Evolutionary conservation across 2,888 invertebrate genomes (phyloP).

Genomic region (Cantharis nigra): DNA sequence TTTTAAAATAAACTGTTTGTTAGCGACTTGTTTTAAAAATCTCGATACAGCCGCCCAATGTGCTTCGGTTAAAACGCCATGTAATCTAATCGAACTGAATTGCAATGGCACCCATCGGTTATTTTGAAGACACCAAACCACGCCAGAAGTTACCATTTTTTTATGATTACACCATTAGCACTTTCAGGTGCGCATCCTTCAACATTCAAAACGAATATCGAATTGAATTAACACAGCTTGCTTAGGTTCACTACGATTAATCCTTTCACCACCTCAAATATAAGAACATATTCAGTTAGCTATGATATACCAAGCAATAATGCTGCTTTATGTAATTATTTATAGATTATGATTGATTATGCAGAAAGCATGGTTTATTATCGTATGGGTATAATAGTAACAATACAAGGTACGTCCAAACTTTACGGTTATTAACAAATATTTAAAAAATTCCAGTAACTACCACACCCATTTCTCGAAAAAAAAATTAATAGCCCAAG

Average conservation of each 20-base stretch:
- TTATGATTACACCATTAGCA: slow-evolving; percentile 3
- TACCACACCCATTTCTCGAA: not conserved
- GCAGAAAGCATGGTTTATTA: not conserved
- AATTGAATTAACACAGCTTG: not conserved
- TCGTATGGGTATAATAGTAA: not conserved
- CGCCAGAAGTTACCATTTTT: slow-evolving; percentile 62
- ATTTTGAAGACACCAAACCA: slow-evolving; percentile 72
- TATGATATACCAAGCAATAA: not conserved
- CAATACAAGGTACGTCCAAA: not conserved
- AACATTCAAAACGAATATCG: not conserved
- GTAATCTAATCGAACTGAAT: slow-evolving; percentile 68
- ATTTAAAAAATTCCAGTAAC: not conserved
- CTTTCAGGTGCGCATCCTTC: not conserved
- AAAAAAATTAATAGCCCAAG: not conserved
- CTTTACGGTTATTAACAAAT: not conserved
- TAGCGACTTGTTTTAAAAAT: slow-evolving; percentile 67
- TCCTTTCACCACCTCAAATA: slow-evolving; percentile 5
- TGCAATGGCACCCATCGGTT: slow-evolving; percentile 71
- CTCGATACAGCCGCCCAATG: slow-evolving; percentile 69
- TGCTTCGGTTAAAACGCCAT: slow-evolving; percentile 68
- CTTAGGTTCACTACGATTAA: not conserved
- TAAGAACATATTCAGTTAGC: not conserved
- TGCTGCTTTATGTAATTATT: not conserved
- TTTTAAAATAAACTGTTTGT: slow-evolving; percentile 66
- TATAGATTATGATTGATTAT: not conserved